Evolutionary conservation across 2,113 vertebrate species (phyloP), one percentile per base, ranked within the genome.

Genomic region (Cyprinodon variegatus): DNA sequence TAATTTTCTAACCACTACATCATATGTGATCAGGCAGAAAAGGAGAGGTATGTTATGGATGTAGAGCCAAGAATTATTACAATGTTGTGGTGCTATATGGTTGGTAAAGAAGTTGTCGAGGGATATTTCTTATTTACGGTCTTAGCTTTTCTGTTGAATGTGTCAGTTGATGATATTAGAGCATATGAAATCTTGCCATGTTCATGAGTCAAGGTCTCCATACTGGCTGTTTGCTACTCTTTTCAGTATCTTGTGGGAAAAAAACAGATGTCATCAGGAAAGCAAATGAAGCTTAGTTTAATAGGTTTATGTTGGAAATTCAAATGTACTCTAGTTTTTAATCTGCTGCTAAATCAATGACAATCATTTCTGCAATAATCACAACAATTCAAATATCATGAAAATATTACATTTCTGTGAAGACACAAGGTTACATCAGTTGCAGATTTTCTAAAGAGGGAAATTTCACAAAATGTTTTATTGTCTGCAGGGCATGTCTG

Each of bases 381-480:
- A 15, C 4, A 74, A 62, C 1, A 65, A 4, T 9, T 38, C 50
- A 45, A 37, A 48, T 10, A 39, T 1, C 14, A 0, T 0, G 29
- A 40, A 64, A 76, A 43, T 29, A 10, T 29, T 20, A 17, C 7
- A 40, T 46, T 59, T 29, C 5, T 64, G 2, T 36, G 61, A 75
- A 57, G 17, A 10, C 5, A 70, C 48, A 20, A 46, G 36, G 22
- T 5, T 2, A 5, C 29, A 10, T 57, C 20, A 57, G 50, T n/a
- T 57, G 50, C 15, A 6, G 43, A 38, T 15, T 76, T 76, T 87
- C 88, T 73, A 86, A 61, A 92, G 88, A 78, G 86, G 85, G 85
- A 80, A 65, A 82, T 77, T 57, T 74, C 62, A 59, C 61, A 73
- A 43, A 76, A 61, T 79, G 43, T 70, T 83, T 61, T 77, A 61